These are phyloP conservation scores for Catostylus mosaicus DNA, from an alignment of 30 jellyfish, hydroid and myxozoan genomes.

Conservation along the genomic window DNA sequence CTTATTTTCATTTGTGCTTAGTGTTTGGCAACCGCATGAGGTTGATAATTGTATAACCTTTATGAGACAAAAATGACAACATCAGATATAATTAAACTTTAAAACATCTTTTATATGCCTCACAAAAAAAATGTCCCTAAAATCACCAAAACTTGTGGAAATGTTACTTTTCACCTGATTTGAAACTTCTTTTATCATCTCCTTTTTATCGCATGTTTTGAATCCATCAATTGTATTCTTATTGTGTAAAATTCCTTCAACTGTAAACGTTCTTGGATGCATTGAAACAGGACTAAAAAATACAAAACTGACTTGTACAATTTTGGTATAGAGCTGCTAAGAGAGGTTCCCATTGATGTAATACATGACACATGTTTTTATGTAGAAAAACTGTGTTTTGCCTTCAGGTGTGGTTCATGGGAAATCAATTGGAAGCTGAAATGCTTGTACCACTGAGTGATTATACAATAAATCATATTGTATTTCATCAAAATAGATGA, in stretches of 20 bases:
- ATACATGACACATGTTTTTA: not conserved
- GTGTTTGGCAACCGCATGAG: too few relatives aligned
- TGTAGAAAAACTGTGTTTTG: not conserved
- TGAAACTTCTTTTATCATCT: slow-evolving; percentile 61
- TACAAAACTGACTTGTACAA: not conserved
- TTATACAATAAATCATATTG: not conserved
- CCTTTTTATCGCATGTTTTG: slow-evolving; percentile 85
- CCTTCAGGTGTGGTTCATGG: not conserved
- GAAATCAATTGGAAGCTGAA: not conserved
- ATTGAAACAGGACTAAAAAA: not conserved
- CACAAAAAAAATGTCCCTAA: too few relatives aligned
- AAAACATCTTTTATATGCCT: too few relatives aligned
- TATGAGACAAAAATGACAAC: too few relatives aligned
- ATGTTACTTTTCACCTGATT: slow-evolving; percentile 61
- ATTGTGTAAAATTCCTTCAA: slow-evolving; percentile 64
- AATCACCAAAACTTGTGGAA: too few relatives aligned
- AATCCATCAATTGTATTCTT: slow-evolving; percentile 86
- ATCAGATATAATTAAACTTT: too few relatives aligned
- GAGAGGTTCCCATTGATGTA: not conserved
- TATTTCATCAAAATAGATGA: too few relatives aligned
- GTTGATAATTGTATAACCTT: too few relatives aligned
- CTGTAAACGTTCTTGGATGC: slow-evolving; percentile 66
- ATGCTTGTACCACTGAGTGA: not conserved
- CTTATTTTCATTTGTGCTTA: too few relatives aligned
- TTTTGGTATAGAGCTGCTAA: too few relatives aligned